These are phyloP conservation scores for Drosophila helvetica DNA, from an alignment of 2,888 invertebrate species.

Conservation along the genomic window DNA sequence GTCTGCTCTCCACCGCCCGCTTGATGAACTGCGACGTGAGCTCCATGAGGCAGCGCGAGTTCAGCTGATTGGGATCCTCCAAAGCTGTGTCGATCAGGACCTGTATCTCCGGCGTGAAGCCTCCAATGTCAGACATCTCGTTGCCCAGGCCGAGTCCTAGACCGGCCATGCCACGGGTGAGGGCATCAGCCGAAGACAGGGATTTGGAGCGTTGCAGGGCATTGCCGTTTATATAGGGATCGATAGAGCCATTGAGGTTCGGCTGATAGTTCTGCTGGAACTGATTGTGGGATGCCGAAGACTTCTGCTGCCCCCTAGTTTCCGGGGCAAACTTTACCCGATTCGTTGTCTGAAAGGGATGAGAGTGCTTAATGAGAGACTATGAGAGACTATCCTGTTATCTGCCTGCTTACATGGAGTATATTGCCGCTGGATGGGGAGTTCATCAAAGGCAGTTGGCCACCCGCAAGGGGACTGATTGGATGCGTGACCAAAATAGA, in stretches of 20 bases:
- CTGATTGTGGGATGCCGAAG: slow-evolving; percentile 52
- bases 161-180: slow-evolving; percentile 88
- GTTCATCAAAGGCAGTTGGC: slow-evolving; percentile 84
- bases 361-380: not conserved
- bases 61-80: slow-evolving; percentile 92
- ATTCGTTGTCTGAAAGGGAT: slow-evolving; percentile 67
- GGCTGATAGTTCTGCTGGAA: slow-evolving; percentile 57
- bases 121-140: slow-evolving; percentile 90
- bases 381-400: not conserved
- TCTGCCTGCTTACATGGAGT: slow-evolving; percentile 85
- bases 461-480: slow-evolving; percentile 72
- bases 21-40: slow-evolving; percentile 92
- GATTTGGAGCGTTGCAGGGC: slow-evolving; percentile 92
- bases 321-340: slow-evolving; percentile 84
- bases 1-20: slow-evolving; percentile 90
- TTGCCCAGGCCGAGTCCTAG: slow-evolving; percentile 87
- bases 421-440: slow-evolving; percentile 90
- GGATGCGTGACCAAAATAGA: slow-evolving; percentile 83
- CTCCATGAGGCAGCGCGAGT: slow-evolving; percentile 91
- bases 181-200: slow-evolving; percentile 90
- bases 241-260: slow-evolving; percentile 54
- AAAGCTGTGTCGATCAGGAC: slow-evolving; percentile 90
- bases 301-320: slow-evolving; percentile 79
- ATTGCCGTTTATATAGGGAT: slow-evolving; percentile 75
- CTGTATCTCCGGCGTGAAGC: slow-evolving; percentile 90